Evolutionary conservation across 2,888 invertebrate species (phyloP).

Genomic region (Acrobasis repandana): DNA sequence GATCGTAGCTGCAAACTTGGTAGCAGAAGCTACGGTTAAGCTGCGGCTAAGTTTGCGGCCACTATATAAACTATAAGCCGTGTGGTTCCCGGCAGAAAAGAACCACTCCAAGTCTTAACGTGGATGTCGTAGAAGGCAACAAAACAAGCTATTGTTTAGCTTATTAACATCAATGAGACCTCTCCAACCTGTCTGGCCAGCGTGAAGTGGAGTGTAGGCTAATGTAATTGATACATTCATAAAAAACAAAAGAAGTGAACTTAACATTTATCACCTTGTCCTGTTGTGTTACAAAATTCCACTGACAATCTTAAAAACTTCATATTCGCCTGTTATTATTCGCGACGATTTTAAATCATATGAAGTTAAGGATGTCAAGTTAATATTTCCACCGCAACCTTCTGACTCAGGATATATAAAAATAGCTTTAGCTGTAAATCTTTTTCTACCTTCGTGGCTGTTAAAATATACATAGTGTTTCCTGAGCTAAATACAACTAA

Average conservation of each 20-base stretch:
- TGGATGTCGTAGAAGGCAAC: too few species aligned
- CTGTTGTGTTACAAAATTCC: conserved; percentile 84
- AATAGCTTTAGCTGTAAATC: conserved; percentile 84
- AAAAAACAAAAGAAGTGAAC: conserved; percentile 43
- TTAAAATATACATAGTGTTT: conserved; percentile 79
- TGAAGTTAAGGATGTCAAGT: conserved; percentile 63
- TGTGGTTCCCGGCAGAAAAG: too few species aligned
- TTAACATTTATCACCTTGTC: conserved; percentile 85
- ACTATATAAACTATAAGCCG: too few species aligned
- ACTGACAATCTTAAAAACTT: conserved; percentile 88
- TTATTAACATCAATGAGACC: too few species aligned
- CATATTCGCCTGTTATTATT: conserved; percentile 66
- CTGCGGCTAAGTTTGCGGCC: too few species aligned
- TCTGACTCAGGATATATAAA: conserved; percentile 80
- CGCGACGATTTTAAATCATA: too few species aligned
- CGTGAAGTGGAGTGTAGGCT: too few species aligned
- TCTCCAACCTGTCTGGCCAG: conserved; percentile 87
- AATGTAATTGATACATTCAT: conserved; percentile 61
- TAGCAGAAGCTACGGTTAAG: too few species aligned
- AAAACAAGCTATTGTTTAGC: too few species aligned
- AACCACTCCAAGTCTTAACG: too few species aligned
- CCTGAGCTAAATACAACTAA: conserved; percentile 83
- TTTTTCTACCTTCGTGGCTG: conserved; percentile 68
- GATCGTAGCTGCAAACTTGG: too few species aligned
- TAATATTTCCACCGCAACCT: conserved; percentile 88